Evolutionary conservation across 2,113 vertebrate genomes (phyloP).

Genomic region (Ammodytes marinus): DNA sequence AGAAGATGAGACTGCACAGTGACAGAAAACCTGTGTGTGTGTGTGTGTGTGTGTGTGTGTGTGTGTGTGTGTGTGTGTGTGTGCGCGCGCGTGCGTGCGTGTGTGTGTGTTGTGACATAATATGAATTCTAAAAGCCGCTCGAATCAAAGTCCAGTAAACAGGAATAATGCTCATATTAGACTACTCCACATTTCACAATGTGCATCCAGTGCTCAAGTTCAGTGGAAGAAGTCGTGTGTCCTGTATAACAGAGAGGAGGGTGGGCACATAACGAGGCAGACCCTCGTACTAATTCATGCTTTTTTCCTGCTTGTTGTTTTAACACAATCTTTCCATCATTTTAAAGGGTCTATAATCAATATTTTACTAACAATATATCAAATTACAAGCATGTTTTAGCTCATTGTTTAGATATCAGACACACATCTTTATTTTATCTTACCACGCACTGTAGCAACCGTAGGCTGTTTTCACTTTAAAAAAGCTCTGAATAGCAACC

Average conservation of each 20-base stretch:
- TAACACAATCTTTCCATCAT: not conserved
- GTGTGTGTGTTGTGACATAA: not conserved
- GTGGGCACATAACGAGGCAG: not conserved
- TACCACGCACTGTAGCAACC: too few relatives aligned
- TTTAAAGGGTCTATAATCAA: not conserved
- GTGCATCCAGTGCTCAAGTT: not conserved
- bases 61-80: not conserved
- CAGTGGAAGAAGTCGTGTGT: not conserved
- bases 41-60: not conserved
- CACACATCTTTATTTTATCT: too few relatives aligned
- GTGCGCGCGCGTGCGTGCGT: too few relatives aligned
- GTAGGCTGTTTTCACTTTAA: too few relatives aligned
- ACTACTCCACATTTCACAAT: not conserved
- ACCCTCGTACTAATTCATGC: not conserved
- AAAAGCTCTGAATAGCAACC: too few relatives aligned
- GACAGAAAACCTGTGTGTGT: conserved; percentile 9
- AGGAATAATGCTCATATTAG: not conserved
- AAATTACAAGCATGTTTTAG: not conserved
- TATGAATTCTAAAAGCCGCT: conserved; percentile 34
- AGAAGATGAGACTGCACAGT: not conserved
- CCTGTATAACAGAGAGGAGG: not conserved
- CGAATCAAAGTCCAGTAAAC: not conserved
- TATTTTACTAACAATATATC: not conserved
- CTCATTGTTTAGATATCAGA: too few relatives aligned
- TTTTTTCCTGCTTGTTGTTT: not conserved